Evolutionary conservation across 2,797 vertebrate species (phyloP).

Genomic region (Channallabes apus): DNA sequence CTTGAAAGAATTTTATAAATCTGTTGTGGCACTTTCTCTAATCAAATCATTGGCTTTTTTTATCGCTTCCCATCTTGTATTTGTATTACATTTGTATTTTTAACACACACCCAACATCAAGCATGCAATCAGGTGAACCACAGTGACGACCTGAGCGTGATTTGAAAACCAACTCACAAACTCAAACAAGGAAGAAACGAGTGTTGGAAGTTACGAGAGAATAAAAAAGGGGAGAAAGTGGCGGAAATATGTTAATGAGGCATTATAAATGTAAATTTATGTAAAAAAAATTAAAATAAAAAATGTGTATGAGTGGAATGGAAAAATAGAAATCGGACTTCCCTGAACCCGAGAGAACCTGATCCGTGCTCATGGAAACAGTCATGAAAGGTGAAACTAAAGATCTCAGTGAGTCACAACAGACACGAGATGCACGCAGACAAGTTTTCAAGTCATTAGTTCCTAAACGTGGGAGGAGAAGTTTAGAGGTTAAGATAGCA

Average conservation of each 20-base stretch:
- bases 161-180: background rate
- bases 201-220: background rate
- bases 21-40: background rate
- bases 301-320: no score
- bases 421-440: background rate
- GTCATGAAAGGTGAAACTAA: background rate
- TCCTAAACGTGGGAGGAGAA: background rate
- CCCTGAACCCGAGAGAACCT: background rate
- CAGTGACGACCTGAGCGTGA: background rate
- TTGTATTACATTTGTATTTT: background rate
- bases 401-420: background rate
- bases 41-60: background rate
- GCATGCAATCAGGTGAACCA: background rate
- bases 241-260: background rate
- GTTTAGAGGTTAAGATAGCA: no score
- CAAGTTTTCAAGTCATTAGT: background rate
- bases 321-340: no score
- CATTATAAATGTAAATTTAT: background rate
- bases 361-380: background rate
- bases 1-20: background rate
- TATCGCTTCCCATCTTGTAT: background rate
- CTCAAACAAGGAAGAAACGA: background rate
- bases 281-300: no score
- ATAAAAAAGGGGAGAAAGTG: background rate
- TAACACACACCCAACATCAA: background rate